Evolutionary conservation across 2,888 invertebrate species (phyloP), one percentile per base, ranked within the genome.

Genomic region (Oligia fasciuncula): DNA sequence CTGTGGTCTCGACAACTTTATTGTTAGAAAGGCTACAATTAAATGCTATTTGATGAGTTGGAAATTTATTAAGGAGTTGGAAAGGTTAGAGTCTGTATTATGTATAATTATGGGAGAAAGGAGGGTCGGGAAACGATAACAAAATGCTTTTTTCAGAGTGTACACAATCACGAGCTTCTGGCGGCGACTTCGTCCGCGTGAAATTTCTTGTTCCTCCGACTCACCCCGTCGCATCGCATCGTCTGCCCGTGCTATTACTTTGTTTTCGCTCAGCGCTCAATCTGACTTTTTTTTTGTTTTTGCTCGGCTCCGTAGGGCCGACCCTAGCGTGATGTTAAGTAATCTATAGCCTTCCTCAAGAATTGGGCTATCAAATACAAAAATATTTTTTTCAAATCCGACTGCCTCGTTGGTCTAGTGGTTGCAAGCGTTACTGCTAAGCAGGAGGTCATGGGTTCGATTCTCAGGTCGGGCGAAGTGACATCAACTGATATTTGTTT

Each of bases 1-100:
- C 49, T 69, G 71, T 57, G 66, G 40, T 66, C 73, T 40, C 23
- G 13, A 72, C 57, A 43, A 87, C 57, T 76, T 76, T 72, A 66
- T 63, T 67, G 65, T 68, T 43, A 35, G 46, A 17, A 65, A 29
- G 1, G 17, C 40, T 72, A 40, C 14, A 46, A 71, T 73, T 54
- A 51, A 60, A 62, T 66, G 66, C 5, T 60, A n/a, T 63, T 40
- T n/a, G 23, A 0, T 43, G 43, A 2, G 29, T 67, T 57, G 19
- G n/a, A 6, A 13, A 46, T 40, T 60, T 67, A n/a, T n/a, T 40
- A 2, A 23, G 40, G 17, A 40, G 9, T 17, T 46, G 1, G 23
- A 17, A 73, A 73, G 29, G 1, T 74, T n/a, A 35, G 51, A 35
- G 23, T 70, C 5, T 35, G 49, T 70, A 54, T 6, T 43, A 14